Percentiles rank a stretch among this genome's conserved stretches.
Conservation (phyloP, 2,888 invertebrate genomes). For the Melanostoma scalare region DNA sequence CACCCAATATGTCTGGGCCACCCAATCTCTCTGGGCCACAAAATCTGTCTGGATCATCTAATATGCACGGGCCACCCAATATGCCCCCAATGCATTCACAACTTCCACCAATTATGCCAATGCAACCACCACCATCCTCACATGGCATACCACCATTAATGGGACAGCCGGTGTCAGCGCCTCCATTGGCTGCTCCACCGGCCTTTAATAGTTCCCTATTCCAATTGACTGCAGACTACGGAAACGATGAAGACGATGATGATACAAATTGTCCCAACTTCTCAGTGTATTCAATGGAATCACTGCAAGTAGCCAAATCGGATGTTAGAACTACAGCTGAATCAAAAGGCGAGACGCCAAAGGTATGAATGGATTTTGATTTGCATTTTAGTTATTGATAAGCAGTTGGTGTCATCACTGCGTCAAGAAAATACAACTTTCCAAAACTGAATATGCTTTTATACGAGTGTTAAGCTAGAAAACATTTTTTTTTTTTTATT, state of each 20-base stretch:
- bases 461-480: neutral
- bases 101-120: slow-evolving; percentile 74
- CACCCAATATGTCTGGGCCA: slow-evolving; percentile 73
- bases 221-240: slow-evolving; percentile 79
- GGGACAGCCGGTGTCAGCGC: slow-evolving; percentile 78
- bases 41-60: too few species aligned
- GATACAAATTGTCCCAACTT: slow-evolving; percentile 92
- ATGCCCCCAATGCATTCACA: slow-evolving; percentile 58
- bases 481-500: too few species aligned
- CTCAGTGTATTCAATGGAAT: slow-evolving; percentile 91
- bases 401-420: neutral
- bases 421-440: slow-evolving; percentile 50
- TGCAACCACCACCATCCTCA: slow-evolving; percentile 53
- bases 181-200: slow-evolving; percentile 78
- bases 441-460: slow-evolving; percentile 15
- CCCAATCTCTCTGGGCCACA: too few species aligned
- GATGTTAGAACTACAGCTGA: slow-evolving; percentile 74
- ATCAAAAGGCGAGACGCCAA: slow-evolving; percentile 74
- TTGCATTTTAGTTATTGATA: slow-evolving; percentile 18
- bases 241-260: slow-evolving; percentile 82
- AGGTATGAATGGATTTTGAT: slow-evolving; percentile 77
- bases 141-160: slow-evolving; percentile 72
- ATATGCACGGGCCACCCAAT: neutral
- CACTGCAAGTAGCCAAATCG: slow-evolving; percentile 84
- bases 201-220: slow-evolving; percentile 79